Evolutionary conservation across 2,888 invertebrate genomes (phyloP), one percentile per base, ranked within the genome.

Genomic region (Cheilosia urbana): DNA sequence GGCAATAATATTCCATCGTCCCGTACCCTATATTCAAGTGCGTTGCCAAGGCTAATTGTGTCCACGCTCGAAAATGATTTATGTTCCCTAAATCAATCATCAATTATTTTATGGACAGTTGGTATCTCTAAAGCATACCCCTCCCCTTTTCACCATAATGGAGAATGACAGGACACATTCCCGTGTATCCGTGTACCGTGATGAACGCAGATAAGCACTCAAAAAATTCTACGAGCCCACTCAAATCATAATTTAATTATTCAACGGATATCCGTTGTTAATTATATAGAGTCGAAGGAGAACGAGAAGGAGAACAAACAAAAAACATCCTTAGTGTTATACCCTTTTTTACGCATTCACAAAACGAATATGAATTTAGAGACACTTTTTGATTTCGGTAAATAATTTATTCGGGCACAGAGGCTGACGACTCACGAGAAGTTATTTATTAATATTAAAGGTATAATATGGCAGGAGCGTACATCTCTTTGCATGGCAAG

Each of bases 321-420:
- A 53, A 47, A 34, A 45, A 27, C 57, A 76, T 66, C 76, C 66
- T 58, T 76, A 21, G 6, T 7, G 21, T 30, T 37, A 30, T 37
- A 65, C 49, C 66, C 71, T 40, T 47, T 75, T 60, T 63, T 71
- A 40, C 45, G 40, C 69, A 66, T 76, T 30, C 76, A 60, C 13
- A 60, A 65, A 66, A 30, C 65, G 72, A 76, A 77, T 82, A 82
- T 77, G 71, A 82, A 72, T 82, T 82, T 82, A 82, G 82, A 66
- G 82, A 62, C 66, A 82, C 71, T 77, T 77, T 82, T 77, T 82
- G 82, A 82, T 82, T 71, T 65, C 65, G 71, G 77, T 82, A 77
- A 82, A 82, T 82, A 82, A 82, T 82, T 82, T 72, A 82, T 9
- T 9, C 2, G 2, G 53, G 24, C 17, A 13, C n/a, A 45, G 17